Evolutionary conservation across 2,888 invertebrate genomes (phyloP).

Genomic region (Drosophila melanosoma): DNA sequence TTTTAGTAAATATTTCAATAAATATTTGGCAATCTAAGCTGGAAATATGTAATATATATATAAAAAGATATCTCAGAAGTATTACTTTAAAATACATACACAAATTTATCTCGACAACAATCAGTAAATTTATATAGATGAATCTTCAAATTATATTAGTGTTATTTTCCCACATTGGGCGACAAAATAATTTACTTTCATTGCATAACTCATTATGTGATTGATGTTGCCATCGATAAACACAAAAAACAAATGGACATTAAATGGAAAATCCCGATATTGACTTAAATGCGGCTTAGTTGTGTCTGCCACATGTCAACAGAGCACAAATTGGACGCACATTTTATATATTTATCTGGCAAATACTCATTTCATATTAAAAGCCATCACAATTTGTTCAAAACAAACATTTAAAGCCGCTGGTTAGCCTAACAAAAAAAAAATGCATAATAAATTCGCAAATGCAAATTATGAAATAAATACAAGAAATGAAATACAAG

Average conservation of each 20-base stretch:
- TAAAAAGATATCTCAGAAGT: neutral
- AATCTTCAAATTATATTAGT: neutral
- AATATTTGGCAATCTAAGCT: too few species aligned
- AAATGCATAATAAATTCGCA: conserved; percentile 33
- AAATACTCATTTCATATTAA: conserved; percentile 32
- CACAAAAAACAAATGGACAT: conserved; percentile 2
- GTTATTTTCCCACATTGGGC: neutral
- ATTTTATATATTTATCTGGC: conserved; percentile 34
- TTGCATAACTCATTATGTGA: neutral
- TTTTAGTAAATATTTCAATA: too few species aligned
- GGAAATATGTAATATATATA: neutral
- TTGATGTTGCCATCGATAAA: neutral
- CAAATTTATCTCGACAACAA: neutral
- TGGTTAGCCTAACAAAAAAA: conserved; percentile 18
- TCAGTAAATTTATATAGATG: neutral
- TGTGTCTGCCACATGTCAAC: conserved; percentile 14
- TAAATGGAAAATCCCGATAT: conserved; percentile 1
- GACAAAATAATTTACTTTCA: neutral
- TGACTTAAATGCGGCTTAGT: conserved; percentile 17
- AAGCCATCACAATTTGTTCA: conserved; percentile 41
- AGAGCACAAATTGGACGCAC: neutral
- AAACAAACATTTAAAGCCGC: conserved; percentile 34
- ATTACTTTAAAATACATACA: too few species aligned
- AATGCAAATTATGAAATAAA: too few species aligned
- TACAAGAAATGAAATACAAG: too few species aligned